Base-by-base conservation (phyloP, 2,113 vertebrate genomes). In the Phalacrocorax carbo region DNA sequence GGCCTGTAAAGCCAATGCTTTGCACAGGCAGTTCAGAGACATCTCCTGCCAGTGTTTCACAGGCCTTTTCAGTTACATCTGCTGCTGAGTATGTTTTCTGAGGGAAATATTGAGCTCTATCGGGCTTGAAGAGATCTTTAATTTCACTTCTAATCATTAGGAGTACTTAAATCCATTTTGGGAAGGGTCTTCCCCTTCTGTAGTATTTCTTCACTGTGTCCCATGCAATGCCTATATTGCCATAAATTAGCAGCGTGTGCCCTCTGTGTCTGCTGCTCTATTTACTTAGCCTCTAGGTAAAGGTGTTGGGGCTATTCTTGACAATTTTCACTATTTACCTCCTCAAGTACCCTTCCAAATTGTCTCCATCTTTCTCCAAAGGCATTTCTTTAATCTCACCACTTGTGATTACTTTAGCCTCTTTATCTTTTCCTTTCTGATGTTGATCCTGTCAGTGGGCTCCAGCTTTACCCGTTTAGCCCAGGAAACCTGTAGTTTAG, bases 41-140 rank as follows among this genome's bases (percentile, higher is more conserved):
- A 34, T 32, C 29, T 76, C 48, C 62, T 48, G 21, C 10, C 34
- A 11, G 16, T 7, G 4, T 48, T 85, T 86, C 72, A 57, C 48
- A n/a, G 10, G 11, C 5, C 7, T 72, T 69, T 81, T 76, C 52
- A n/a, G 21, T 38, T 69, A 55, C 0, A 0, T 64, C 58, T 86
- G 58, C 44, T 77, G 32, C 10, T 22, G 10, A 29, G 3, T 8
- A 4, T 55, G 16, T 69, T 80, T 89, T 72, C 44, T n/a, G 44
- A 69, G 13, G 4, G 32, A 72, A 88, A 30, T 49, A 10, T 29
- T 72, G 36, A 38, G 26, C 10, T 14, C 19, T 68, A 29, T 23
- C 0, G 2, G 16, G 8, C 38, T 90, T 65, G 34, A 40, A 81
- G 65, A 69, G 8, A 69, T 54, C 25, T 42, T 58, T 7, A 54